phyloP scores from a whole-genome alignment of 2,797 vertebrate species.

The Scleropages formosus region DNA sequence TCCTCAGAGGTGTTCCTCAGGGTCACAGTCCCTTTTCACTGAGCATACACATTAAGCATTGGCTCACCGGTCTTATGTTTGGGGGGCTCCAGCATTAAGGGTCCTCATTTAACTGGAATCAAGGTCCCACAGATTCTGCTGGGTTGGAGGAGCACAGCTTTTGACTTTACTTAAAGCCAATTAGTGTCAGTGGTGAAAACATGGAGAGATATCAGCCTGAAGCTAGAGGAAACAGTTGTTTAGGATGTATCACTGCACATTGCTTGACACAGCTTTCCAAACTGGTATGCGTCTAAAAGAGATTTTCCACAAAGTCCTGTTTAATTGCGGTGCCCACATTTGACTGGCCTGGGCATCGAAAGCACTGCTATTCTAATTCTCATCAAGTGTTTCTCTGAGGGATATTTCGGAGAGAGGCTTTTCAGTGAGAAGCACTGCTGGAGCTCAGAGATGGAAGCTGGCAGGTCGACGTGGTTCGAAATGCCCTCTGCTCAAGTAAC shows the following conservation, averaged over 20 bases:
- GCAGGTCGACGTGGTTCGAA: neutral
- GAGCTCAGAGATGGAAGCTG: conserved; percentile 16
- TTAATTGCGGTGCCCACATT: neutral
- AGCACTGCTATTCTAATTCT: neutral
- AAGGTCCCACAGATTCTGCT: neutral
- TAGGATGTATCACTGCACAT: neutral
- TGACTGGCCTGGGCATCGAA: too few species aligned
- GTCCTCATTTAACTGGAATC: too few species aligned
- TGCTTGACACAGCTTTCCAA: neutral
- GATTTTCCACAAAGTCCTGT: neutral
- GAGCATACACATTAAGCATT: too few species aligned
- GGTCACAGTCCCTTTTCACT: too few species aligned
- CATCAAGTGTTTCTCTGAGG: neutral
- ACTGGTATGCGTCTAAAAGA: neutral
- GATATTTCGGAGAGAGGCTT: conserved; percentile 1
- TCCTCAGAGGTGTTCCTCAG: too few species aligned
- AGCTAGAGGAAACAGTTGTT: neutral
- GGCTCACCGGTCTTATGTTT: too few species aligned
- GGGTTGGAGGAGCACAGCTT: neutral
- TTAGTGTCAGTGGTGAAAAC: neutral
- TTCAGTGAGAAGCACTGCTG: neutral
- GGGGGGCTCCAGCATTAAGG: too few species aligned
- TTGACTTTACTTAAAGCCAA: neutral
- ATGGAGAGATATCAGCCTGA: neutral
- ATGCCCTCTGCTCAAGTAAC: neutral